Conservation (phyloP, 2,888 invertebrate species). For the Cantharis rufa region DNA sequence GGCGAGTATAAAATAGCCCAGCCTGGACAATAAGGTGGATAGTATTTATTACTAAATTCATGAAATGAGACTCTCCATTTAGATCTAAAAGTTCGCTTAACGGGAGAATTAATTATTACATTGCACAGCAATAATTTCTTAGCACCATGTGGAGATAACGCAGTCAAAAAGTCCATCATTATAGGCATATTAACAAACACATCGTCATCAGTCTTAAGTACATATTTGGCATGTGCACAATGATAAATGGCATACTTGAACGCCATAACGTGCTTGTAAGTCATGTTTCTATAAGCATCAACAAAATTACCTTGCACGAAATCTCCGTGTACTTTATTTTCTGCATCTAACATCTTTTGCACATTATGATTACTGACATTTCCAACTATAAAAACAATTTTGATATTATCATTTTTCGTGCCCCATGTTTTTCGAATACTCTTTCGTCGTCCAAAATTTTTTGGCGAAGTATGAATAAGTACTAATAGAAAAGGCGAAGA, state of each 20-base stretch:
- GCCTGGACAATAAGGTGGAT: slow-evolving; percentile 79
- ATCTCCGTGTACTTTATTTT: slow-evolving; percentile 65
- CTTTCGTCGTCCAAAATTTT: slow-evolving; percentile 66
- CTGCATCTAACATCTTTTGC: slow-evolving; percentile 55
- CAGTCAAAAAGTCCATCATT: slow-evolving; percentile 62
- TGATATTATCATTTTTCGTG: slow-evolving; percentile 57
- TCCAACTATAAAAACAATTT: slow-evolving; percentile 72
- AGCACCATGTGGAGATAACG: slow-evolving; percentile 65
- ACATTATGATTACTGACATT: slow-evolving; percentile 51
- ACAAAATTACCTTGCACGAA: slow-evolving; percentile 76
- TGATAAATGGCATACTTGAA: slow-evolving; percentile 76
- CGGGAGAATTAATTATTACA: slow-evolving; percentile 54
- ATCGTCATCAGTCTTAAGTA: slow-evolving; percentile 80
- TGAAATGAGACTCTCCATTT: slow-evolving; percentile 77
- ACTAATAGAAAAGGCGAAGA: slow-evolving; percentile 58
- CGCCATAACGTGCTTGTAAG: slow-evolving; percentile 83
- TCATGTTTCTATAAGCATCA: slow-evolving; percentile 81
- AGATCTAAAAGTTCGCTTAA: slow-evolving; percentile 67
- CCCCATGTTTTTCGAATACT: slow-evolving; percentile 79
- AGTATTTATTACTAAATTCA: slow-evolving; percentile 67
- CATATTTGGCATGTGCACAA: slow-evolving; percentile 67
- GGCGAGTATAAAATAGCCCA: slow-evolving; percentile 65
- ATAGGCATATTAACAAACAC: slow-evolving; percentile 72
- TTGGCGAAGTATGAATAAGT: slow-evolving; percentile 71
- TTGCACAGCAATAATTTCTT: slow-evolving; percentile 68